phyloP scores from a whole-genome alignment of 2,797 vertebrate species.

The Carcharodon carcharias region DNA sequence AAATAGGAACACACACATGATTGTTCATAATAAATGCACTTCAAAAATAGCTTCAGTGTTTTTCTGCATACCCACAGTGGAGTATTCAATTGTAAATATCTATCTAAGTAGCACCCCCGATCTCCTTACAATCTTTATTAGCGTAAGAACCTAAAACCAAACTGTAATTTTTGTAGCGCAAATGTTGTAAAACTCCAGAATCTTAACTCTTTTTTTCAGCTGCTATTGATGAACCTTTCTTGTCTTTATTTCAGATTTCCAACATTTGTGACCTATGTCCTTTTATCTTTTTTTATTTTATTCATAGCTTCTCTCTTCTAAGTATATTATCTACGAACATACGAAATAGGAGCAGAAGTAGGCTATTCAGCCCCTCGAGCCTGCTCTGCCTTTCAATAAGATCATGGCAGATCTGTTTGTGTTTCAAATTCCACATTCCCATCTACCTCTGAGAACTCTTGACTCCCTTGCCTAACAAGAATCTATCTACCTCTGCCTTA shows the following conservation, averaged over 20 bases:
- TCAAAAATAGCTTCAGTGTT: conserved; percentile 4
- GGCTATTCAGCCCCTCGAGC: no score
- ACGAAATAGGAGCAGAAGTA: no score
- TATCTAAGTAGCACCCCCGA: background rate
- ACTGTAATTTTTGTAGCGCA: background rate
- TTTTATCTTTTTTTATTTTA: background rate
- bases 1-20: background rate
- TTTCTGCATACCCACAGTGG: background rate
- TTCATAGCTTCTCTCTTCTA: background rate
- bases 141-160: background rate
- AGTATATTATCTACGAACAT: background rate
- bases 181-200: background rate
- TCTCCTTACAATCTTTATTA: background rate
- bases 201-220: background rate
- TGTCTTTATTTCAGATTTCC: background rate
- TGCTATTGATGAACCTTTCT: background rate
- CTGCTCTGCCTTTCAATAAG: no score
- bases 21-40: conserved; percentile 18
- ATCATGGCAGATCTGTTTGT: no score
- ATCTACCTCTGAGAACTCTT: no score
- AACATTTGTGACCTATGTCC: background rate
- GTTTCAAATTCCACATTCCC: no score
- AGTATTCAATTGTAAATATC: background rate
- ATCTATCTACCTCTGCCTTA: no score
- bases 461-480: no score